Percentiles rank a stretch among this genome's conserved stretches.
Conservation (phyloP, 1,140 invertebrate genomes). For the Caerostris extrusa region DNA sequence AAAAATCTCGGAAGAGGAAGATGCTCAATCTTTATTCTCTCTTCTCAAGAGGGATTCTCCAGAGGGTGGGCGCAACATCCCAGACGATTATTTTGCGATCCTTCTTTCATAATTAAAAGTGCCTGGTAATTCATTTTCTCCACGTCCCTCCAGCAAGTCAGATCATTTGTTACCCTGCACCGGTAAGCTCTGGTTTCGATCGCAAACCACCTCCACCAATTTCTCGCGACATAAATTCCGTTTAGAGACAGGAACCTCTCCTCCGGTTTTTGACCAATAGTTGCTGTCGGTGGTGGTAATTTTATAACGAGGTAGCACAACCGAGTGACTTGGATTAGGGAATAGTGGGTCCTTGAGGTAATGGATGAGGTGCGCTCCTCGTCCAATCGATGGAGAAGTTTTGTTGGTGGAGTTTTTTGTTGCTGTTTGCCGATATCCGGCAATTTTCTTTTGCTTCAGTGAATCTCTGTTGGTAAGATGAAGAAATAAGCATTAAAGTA, state of each 20-base stretch:
- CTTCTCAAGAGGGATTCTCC: neutral
- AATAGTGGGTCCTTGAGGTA: slow-evolving; percentile 21
- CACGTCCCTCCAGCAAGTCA: neutral
- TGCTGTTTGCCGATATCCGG: slow-evolving; percentile 1
- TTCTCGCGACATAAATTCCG: slow-evolving; percentile 56
- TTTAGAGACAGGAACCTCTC: neutral
- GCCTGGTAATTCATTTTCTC: slow-evolving; percentile 48
- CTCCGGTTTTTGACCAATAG: slow-evolving; percentile 52
- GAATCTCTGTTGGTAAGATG: neutral
- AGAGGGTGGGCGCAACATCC: neutral
- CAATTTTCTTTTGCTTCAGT: neutral
- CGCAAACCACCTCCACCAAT: slow-evolving; percentile 23
- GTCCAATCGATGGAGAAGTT: slow-evolving; percentile 21
- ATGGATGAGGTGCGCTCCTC: slow-evolving; percentile 17
- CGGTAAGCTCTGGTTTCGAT: slow-evolving; percentile 9
- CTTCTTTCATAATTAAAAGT: slow-evolving; percentile 59
- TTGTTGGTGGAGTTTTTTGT: slow-evolving; percentile 15
- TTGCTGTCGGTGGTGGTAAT: slow-evolving; percentile 52
- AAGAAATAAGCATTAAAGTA: neutral
- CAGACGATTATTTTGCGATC: slow-evolving; percentile 17
- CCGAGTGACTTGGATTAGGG: slow-evolving; percentile 11
- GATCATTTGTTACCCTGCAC: neutral
- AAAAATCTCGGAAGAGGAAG: neutral
- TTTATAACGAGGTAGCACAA: slow-evolving; percentile 53
- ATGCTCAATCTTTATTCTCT: neutral